Evolutionary conservation across 2,888 invertebrate genomes (phyloP), one percentile per base, ranked within the genome.

Genomic region (Nudaria mundana): DNA sequence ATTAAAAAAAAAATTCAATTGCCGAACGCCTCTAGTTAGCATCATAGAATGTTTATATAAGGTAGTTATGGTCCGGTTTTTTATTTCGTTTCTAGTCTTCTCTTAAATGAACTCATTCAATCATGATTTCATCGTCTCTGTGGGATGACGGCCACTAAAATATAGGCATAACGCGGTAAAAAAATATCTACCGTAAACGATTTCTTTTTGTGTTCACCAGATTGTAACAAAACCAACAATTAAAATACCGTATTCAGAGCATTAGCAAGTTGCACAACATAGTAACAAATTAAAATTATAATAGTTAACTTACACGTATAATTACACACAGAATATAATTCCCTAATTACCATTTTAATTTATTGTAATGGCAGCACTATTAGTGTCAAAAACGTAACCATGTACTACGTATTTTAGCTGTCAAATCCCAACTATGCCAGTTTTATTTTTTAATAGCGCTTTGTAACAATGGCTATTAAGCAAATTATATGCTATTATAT

Each of bases 281-380:
- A 15, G 38, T 33, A 41, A 44, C 11, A 12, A 30, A 28, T 49
- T 52, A 47, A 40, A 44, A 56, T 29, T 47, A 52, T 44, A 52
- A 62, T n/a, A n/a, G n/a, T 53, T 44, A 57, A 41, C 48, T 30
- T 31, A 30, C 31, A 35, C 30, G 16, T 32, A 20, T 52, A 62
- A 62, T 57, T 52, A 57, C 32, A 30, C 20, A 32, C 42, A 36
- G 30, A 54, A 52, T 56, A 50, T 36, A 50, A 52, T 49, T 52
- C 45, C 54, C 44, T 55, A 56, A 59, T 59, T 56, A 47, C 53
- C 4, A 45, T 31, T 47, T 41, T 49, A 54, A 49, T 41, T 40
- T 43, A 46, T 50, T 12, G 36, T 62, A 62, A 56, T 62, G 50
- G 60, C 46, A 20, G 36, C 31, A 46, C 37, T 14, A 26, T 35